Percentiles rank a stretch among this genome's conserved stretches.
Evolutionary conservation across 1,140 invertebrate genomes (phyloP).

Genomic region (Anadara kagoshimensis): DNA sequence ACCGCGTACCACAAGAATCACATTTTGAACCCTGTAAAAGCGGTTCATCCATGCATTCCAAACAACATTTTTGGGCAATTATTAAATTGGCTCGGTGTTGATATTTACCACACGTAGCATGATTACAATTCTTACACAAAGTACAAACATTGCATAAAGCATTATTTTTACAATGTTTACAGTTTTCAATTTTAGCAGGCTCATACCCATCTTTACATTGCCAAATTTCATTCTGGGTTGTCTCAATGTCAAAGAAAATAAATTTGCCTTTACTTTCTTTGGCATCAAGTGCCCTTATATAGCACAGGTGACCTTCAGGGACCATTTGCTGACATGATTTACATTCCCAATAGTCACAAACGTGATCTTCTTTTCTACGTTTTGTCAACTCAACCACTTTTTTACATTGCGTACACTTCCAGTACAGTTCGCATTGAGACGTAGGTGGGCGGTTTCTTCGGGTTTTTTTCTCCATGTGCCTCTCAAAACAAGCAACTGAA

Average conservation of each 20-base stretch:
- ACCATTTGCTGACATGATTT: constrained; percentile 3
- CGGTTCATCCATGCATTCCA: constrained; percentile 24
- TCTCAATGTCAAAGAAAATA: constrained; percentile 35
- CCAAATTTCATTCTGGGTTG: constrained; percentile 22
- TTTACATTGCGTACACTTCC: constrained; percentile 13
- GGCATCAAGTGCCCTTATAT: neutral
- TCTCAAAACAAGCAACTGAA: constrained; percentile 23
- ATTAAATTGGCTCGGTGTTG: constrained; percentile 37
- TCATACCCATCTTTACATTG: constrained; percentile 16
- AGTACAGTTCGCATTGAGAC: constrained; percentile 21
- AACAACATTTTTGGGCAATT: constrained; percentile 29
- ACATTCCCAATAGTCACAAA: constrained; percentile 20
- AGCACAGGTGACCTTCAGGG: constrained; percentile 4
- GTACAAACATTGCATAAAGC: constrained; percentile 15
- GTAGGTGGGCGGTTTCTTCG: neutral
- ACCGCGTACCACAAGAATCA: constrained; percentile 27
- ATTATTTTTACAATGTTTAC: neutral
- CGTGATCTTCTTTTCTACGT: constrained; percentile 18
- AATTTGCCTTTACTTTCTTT: constrained; percentile 15
- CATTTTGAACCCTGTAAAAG: constrained; percentile 22
- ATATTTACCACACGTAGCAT: constrained; percentile 16
- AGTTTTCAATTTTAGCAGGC: neutral
- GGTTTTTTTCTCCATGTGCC: constrained; percentile 18
- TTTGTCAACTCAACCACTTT: constrained; percentile 13
- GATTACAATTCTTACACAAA: constrained; percentile 20